Evolutionary conservation across 2,888 invertebrate genomes (phyloP), one percentile per base, ranked within the genome.

Genomic region (Corbicula japonica): DNA sequence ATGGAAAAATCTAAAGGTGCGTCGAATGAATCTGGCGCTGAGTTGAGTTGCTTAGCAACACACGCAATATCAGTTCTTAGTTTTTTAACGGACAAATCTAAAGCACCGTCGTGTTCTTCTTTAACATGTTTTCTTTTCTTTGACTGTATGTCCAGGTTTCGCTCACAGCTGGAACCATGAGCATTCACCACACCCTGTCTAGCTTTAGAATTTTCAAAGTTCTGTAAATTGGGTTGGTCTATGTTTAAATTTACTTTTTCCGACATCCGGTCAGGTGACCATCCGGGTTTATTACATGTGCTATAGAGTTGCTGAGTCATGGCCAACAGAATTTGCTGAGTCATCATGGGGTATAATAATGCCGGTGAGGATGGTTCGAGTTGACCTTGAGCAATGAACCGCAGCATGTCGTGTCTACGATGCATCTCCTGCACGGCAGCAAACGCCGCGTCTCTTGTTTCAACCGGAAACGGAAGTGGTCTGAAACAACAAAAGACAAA

Each of bases 1-100:
- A 82, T 52, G 30, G 82, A 82, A 50, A 78, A 82, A 61, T 82
- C 82, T 46, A 82, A 26, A 8, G 82, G 82, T n/a, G 60, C 54
- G 34, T 80, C 80, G 35, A 50, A 56, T 30, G 54, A 44, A 52
- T 30, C 56, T 26, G 26, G 50, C 30, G 34, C 46, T 28, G 34
- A 18, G 10, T 21, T 60, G 28, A 32, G 21, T 58, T 34, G 58
- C 38, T 32, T 41, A 18, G 50, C 44, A 28, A 8, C 21, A 44
- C 26, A 12, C 3, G 46, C 3, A n/a, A 18, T 28, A 12, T 68
- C 74, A 35, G 41, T 23, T 58, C 68, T 76, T 18, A 66, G 52
- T 58, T 69, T 68, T 54, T 82, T 82, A 18, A 82, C 63, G 12
- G 82, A 82, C 46, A 82, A 72, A 32, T 82, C 82, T 8, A 82